These are phyloP conservation scores for Ephialtes manifestator DNA, from an alignment of 2,888 invertebrate species.

Conservation along the genomic window DNA sequence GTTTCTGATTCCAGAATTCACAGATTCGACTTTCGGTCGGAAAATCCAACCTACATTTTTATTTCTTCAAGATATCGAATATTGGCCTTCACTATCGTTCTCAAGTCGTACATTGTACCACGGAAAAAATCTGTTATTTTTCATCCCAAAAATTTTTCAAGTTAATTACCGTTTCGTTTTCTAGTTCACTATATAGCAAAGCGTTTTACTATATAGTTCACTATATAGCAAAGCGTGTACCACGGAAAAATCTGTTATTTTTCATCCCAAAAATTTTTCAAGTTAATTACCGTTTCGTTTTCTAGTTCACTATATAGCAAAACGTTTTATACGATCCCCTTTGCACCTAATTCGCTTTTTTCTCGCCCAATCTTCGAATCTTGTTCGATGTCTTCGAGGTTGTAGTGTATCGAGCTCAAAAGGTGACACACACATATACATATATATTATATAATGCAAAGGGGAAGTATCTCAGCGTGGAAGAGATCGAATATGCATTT, in stretches of 20 bases:
- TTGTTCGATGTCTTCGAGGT: not conserved
- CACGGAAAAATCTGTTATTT: too few species aligned
- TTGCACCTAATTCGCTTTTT: not conserved
- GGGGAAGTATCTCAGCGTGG: constrained; percentile 42
- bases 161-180: not conserved
- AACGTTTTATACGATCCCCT: not conserved
- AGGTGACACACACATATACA: not conserved
- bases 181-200: not conserved
- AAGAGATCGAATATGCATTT: constrained; percentile 67
- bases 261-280: too few species aligned
- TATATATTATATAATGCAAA: constrained; percentile 38
- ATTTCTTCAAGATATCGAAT: too few species aligned
- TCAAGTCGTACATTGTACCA: too few species aligned
- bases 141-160: too few species aligned
- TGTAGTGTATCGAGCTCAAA: not conserved
- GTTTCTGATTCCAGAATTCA: too few species aligned
- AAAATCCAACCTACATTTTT: too few species aligned
- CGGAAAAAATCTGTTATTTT: too few species aligned
- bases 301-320: not conserved
- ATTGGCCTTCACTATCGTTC: too few species aligned
- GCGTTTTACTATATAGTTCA: too few species aligned
- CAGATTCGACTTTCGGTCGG: too few species aligned
- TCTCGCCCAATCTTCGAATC: not conserved
- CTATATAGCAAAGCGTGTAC: too few species aligned
- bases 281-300: not conserved